Percentiles rank a stretch among this genome's conserved stretches.
Evolutionary conservation across 2,888 invertebrate species (phyloP).

Genomic region (Blastobasis adustella): DNA sequence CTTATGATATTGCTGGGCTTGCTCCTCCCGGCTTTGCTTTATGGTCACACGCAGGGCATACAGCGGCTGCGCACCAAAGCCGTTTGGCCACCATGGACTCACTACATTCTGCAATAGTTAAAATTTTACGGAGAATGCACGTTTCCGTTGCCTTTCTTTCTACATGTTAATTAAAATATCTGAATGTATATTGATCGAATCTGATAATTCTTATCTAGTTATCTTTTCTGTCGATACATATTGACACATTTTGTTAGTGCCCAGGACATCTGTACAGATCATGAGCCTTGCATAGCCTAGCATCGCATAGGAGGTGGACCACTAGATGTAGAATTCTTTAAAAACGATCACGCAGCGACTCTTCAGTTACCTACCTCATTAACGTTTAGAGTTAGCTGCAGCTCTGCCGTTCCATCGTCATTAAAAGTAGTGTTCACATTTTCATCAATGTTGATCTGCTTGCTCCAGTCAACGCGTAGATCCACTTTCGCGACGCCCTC

Average conservation of each 20-base stretch:
- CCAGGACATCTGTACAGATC: too few species aligned
- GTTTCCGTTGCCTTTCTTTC: too few species aligned
- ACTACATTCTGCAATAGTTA: constrained; percentile 41
- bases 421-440: constrained; percentile 26
- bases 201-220: too few species aligned
- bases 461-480: constrained; percentile 40
- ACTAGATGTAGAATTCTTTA: too few species aligned
- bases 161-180: neutral
- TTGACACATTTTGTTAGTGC: too few species aligned
- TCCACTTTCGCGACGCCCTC: constrained; percentile 39
- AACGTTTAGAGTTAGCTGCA: constrained; percentile 39
- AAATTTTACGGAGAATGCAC: too few species aligned
- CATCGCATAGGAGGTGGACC: too few species aligned
- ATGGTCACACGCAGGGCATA: constrained; percentile 79
- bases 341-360: too few species aligned
- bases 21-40: constrained; percentile 12
- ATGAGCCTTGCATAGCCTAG: too few species aligned
- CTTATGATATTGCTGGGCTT: constrained; percentile 53
- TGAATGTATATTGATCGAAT: neutral
- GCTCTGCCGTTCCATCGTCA: constrained; percentile 42
- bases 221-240: too few species aligned
- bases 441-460: constrained; percentile 34
- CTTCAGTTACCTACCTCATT: constrained; percentile 35
- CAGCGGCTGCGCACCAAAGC: constrained; percentile 86
- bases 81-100: constrained; percentile 95